Percentiles rank a stretch among this genome's conserved stretches.
phyloP scores from a whole-genome alignment of 2,113 vertebrate species.

The Pelobates fuscus region DNA sequence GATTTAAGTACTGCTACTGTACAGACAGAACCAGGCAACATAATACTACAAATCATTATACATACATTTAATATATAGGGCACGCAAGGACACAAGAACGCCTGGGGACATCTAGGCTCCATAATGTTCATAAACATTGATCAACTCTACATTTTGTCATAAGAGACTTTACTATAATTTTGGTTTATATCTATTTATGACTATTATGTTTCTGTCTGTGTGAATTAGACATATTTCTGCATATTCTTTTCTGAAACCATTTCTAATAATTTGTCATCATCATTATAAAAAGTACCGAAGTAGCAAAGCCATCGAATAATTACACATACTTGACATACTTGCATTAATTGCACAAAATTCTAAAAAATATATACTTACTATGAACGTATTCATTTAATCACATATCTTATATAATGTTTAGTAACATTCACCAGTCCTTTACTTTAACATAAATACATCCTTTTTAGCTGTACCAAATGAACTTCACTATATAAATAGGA shows the following conservation, averaged over 20 bases:
- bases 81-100: neutral
- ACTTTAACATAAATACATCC: conserved; percentile 1
- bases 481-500: neutral
- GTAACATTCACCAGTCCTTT: neutral
- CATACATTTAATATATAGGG: neutral
- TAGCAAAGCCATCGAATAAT: neutral
- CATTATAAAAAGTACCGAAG: neutral
- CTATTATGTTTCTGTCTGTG: neutral
- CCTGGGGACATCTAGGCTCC: neutral
- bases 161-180: neutral
- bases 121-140: neutral
- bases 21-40: too few species aligned
- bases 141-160: neutral
- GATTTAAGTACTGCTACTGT: too few species aligned
- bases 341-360: neutral
- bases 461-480: conserved; percentile 3
- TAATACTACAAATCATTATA: too few species aligned
- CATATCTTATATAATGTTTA: neutral
- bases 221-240: conserved; percentile 9
- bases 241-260: neutral
- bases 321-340: neutral
- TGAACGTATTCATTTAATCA: neutral
- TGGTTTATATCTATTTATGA: neutral
- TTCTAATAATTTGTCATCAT: neutral
- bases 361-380: neutral